phyloP scores from a whole-genome alignment of 2,888 invertebrate genomes.

The Mimumesa dahlbomi region DNA sequence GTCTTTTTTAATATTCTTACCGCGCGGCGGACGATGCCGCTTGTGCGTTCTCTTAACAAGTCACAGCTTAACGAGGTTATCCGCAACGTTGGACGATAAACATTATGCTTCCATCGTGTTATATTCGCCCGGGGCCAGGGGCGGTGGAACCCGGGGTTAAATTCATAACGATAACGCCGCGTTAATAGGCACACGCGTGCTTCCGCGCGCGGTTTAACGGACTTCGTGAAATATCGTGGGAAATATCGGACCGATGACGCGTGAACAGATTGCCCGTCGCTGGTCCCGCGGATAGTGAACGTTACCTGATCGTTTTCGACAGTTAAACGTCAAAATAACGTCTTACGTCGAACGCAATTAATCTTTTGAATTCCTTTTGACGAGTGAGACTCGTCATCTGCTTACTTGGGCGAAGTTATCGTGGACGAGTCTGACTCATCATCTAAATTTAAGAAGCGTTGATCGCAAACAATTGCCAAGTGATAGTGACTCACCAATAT shows the following conservation, averaged over 20 bases:
- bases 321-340: too few relatives aligned
- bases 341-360: too few relatives aligned
- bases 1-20: conserved; percentile 2
- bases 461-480: too few relatives aligned
- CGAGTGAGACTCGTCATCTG: too few relatives aligned
- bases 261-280: too few relatives aligned
- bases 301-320: too few relatives aligned
- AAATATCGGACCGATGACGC: background rate
- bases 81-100: conserved; percentile 20
- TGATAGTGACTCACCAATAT: too few relatives aligned
- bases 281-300: too few relatives aligned
- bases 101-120: conserved; percentile 22
- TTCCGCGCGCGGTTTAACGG: conserved; percentile 22
- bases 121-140: conserved; percentile 15
- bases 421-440: too few relatives aligned
- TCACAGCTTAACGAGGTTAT: conserved; percentile 13
- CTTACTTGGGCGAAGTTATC: too few relatives aligned
- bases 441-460: too few relatives aligned
- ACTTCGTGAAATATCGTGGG: background rate
- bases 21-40: background rate
- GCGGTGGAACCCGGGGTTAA: conserved; percentile 34
- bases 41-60: conserved; percentile 22
- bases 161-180: conserved; percentile 35
- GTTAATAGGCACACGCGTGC: conserved; percentile 28
- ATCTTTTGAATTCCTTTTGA: too few relatives aligned